These are phyloP conservation scores for Perca flavescens DNA, from an alignment of 2,113 vertebrate genomes.

Conservation along the genomic window DNA sequence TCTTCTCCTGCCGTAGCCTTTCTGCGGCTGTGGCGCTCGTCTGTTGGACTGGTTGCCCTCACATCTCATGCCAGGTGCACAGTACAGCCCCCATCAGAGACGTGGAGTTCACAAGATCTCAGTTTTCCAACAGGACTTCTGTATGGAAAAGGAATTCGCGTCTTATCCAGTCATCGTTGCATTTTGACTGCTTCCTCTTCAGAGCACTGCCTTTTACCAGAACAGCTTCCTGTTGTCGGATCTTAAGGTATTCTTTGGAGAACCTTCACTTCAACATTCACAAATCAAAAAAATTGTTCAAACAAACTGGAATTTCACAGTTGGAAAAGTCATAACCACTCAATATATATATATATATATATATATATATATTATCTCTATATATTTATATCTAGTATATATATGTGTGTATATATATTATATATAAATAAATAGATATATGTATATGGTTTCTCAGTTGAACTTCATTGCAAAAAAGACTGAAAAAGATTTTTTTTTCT, in stretches of 20 bases:
- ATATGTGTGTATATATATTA: slow-evolving; percentile 41
- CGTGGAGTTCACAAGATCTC: slow-evolving; percentile 21
- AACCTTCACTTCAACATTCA: slow-evolving; percentile 46
- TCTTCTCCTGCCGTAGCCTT: slow-evolving; percentile 27
- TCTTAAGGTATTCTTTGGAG: slow-evolving; percentile 50
- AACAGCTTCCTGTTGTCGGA: slow-evolving; percentile 60
- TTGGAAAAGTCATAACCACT: slow-evolving; percentile 67
- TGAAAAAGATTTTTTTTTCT: slow-evolving; percentile 75
- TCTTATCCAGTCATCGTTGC: slow-evolving; percentile 68
- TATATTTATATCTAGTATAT: slow-evolving; percentile 57
- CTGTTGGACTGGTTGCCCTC: slow-evolving; percentile 57
- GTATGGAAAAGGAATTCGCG: slow-evolving; percentile 55
- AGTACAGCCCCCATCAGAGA: slow-evolving; percentile 31
- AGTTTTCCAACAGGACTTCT: slow-evolving; percentile 58
- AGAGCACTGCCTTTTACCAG: slow-evolving; percentile 63
- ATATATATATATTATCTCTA: slow-evolving; percentile 58
- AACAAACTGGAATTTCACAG: slow-evolving; percentile 73
- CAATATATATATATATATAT: slow-evolving; percentile 65
- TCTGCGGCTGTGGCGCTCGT: slow-evolving; percentile 12
- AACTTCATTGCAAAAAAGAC: slow-evolving; percentile 77
- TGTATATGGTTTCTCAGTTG: slow-evolving; percentile 69
- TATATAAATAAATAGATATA: slow-evolving; percentile 57
- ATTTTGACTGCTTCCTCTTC: slow-evolving; percentile 67
- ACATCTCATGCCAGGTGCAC: slow-evolving; percentile 36
- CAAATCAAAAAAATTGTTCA: slow-evolving; percentile 24